phyloP scores from a whole-genome alignment of 2,113 vertebrate species.

The Australoheros scitulus region DNA sequence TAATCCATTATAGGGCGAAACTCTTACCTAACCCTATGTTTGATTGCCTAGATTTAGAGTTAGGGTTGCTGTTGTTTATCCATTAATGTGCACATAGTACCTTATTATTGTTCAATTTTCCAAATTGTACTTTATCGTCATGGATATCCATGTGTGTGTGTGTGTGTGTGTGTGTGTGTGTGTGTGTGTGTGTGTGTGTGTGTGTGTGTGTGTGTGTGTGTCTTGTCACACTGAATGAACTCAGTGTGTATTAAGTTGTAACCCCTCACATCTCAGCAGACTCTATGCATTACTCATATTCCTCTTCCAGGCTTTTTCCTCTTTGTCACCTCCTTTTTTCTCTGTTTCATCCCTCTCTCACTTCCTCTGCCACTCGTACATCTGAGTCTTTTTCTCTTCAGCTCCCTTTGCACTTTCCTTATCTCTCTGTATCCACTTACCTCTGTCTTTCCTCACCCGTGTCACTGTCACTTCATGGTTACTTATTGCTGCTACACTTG shows the following conservation, averaged over 20 bases:
- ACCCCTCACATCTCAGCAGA: constrained; percentile 6
- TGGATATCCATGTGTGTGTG: no score
- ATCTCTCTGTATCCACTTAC: background rate
- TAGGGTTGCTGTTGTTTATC: background rate
- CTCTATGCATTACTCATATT: constrained; percentile 24
- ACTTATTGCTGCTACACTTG: background rate
- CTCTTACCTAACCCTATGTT: background rate
- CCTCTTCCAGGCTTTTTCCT: constrained; percentile 6
- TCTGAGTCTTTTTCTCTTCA: background rate
- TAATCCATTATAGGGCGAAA: background rate
- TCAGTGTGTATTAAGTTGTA: background rate
- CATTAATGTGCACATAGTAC: no score
- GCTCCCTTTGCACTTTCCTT: background rate
- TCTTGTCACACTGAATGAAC: background rate
- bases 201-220: background rate
- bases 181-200: no score
- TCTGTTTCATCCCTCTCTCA: background rate
- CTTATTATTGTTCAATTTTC: no score
- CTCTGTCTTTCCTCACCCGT: background rate
- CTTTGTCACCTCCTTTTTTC: background rate
- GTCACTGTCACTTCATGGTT: background rate
- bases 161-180: no score
- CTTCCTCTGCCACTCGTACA: background rate
- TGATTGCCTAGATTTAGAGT: background rate
- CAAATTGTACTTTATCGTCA: no score